Evolutionary conservation across 2,113 vertebrate genomes (phyloP).

Genomic region (Rhagologus leucostigma): DNA sequence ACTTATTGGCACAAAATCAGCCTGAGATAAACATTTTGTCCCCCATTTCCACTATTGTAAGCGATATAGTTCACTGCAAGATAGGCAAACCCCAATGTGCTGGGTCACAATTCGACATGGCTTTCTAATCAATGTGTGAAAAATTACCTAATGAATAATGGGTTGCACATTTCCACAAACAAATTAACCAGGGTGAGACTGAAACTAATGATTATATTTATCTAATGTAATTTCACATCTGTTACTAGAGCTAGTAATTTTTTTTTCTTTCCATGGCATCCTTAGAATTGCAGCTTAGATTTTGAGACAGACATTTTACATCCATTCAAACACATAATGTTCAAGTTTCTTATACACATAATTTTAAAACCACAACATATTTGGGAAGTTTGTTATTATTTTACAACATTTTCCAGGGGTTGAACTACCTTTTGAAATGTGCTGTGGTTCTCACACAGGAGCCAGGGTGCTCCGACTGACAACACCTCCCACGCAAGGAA

Average conservation of each 20-base stretch:
- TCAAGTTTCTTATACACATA: slow-evolving; percentile 24
- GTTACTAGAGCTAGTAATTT: slow-evolving; percentile 83
- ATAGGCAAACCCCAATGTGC: slow-evolving; percentile 87
- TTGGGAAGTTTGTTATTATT: background rate
- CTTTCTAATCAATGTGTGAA: slow-evolving; percentile 95
- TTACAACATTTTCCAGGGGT: background rate
- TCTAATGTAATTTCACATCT: slow-evolving; percentile 97
- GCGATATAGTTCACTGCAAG: slow-evolving; percentile 78
- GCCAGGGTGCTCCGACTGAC: background rate
- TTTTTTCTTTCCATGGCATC: slow-evolving; percentile 65
- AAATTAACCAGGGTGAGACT: slow-evolving; percentile 98
- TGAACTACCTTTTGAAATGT: background rate
- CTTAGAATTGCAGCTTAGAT: slow-evolving; percentile 71
- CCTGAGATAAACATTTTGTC: slow-evolving; percentile 91
- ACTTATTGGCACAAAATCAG: slow-evolving; percentile 92
- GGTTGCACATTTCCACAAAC: slow-evolving; percentile 98
- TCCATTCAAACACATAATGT: slow-evolving; percentile 54
- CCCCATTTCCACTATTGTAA: slow-evolving; percentile 87
- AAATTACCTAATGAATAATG: slow-evolving; percentile 99
- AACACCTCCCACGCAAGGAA: background rate
- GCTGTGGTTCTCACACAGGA: background rate
- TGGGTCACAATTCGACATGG: slow-evolving; percentile 91
- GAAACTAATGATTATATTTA: slow-evolving; percentile 99
- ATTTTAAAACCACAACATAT: background rate
- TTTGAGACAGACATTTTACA: slow-evolving; percentile 60